Percentiles rank a stretch among this genome's conserved stretches.
Evolutionary conservation across 2,113 vertebrate species (phyloP).

Genomic region (Nicator chloris): DNA sequence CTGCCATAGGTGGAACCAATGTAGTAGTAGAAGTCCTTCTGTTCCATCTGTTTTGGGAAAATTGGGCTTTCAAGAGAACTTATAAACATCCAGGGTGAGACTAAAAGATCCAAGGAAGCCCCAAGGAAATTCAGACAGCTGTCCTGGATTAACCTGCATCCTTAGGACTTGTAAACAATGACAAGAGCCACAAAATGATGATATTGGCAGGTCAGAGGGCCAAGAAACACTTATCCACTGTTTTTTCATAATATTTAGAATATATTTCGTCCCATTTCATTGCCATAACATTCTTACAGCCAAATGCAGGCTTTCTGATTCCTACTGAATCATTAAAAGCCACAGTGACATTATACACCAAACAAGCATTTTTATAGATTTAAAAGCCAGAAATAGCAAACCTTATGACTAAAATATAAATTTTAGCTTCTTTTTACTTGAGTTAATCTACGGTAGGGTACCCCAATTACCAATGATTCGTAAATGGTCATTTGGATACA

Average conservation of each 20-base stretch:
- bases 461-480: neutral
- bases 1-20: neutral
- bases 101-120: neutral
- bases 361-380: neutral
- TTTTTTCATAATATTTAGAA: neutral
- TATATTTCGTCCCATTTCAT: neutral
- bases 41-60: neutral
- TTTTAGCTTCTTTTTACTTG: neutral
- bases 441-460: neutral
- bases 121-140: neutral
- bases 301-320: neutral
- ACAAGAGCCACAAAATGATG: neutral
- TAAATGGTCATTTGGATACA: neutral
- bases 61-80: neutral
- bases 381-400: neutral
- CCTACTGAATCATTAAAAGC: neutral
- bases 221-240: neutral
- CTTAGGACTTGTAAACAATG: neutral
- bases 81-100: neutral
- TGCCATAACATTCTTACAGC: neutral
- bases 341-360: neutral
- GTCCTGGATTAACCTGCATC: neutral
- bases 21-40: neutral
- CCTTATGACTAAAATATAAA: neutral
- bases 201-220: neutral